Conservation (phyloP, 1,140 invertebrate species). For the Temnothorax nylanderi region DNA sequence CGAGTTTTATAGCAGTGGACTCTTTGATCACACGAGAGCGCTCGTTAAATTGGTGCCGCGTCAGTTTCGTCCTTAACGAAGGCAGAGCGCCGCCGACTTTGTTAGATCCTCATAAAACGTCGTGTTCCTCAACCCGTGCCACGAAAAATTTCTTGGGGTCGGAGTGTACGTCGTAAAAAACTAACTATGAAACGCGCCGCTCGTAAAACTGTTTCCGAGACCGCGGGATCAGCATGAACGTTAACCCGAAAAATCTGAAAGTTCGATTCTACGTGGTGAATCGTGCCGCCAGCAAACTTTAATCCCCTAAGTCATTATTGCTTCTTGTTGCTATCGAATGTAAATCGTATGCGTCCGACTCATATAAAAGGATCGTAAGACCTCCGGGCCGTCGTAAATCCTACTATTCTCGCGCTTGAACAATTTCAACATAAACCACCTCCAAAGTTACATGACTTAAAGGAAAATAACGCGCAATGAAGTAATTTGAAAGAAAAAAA, state of each 20-base stretch:
- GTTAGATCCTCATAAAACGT: slow-evolving; percentile 45
- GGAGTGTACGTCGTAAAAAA: slow-evolving; percentile 45
- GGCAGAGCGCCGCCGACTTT: slow-evolving; percentile 39
- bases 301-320: slow-evolving; percentile 27
- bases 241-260: slow-evolving; percentile 46
- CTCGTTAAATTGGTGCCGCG: slow-evolving; percentile 44
- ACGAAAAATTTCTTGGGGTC: slow-evolving; percentile 45
- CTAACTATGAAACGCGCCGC: slow-evolving; percentile 36
- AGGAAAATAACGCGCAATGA: not conserved
- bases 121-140: slow-evolving; percentile 15
- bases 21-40: slow-evolving; percentile 41
- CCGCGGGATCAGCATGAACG: slow-evolving; percentile 36
- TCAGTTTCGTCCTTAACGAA: slow-evolving; percentile 31
- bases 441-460: slow-evolving; percentile 16
- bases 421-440: slow-evolving; percentile 34
- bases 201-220: slow-evolving; percentile 52
- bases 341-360: slow-evolving; percentile 38
- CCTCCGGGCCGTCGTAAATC: slow-evolving; percentile 20
- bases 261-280: slow-evolving; percentile 28
- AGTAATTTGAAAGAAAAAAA: not conserved
- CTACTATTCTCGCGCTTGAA: slow-evolving; percentile 15
- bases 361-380: slow-evolving; percentile 50
- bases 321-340: slow-evolving; percentile 46
- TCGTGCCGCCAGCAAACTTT: slow-evolving; percentile 30
- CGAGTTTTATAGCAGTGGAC: slow-evolving; percentile 9